phyloP scores from a whole-genome alignment of 1,140 invertebrate species.

The Drosophila funebris region DNA sequence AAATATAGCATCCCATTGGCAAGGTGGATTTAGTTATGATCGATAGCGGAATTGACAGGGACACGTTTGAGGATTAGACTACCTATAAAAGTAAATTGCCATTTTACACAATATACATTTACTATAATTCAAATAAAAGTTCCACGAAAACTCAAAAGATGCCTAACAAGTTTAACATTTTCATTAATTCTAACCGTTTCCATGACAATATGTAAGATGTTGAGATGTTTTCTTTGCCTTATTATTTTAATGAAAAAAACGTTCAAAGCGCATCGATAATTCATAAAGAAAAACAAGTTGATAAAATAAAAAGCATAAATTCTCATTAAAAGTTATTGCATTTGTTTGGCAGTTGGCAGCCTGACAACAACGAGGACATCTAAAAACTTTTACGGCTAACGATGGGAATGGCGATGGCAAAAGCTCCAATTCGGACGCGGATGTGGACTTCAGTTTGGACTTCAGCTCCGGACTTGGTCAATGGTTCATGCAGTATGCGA shows the following conservation, averaged over 20 bases:
- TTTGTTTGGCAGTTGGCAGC: conserved; percentile 48
- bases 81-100: no score
- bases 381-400: conserved; percentile 61
- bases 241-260: background rate
- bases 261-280: conserved; percentile 42
- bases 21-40: no score
- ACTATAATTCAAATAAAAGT: no score
- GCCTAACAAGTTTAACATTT: background rate
- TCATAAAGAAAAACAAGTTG: conserved; percentile 36
- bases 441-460: background rate
- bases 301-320: conserved; percentile 66
- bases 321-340: conserved; percentile 74
- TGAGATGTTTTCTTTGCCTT: background rate
- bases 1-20: no score
- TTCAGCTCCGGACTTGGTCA: background rate
- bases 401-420: conserved; percentile 2
- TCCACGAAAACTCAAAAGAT: no score
- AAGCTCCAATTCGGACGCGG: conserved; percentile 10
- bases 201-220: background rate
- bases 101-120: no score
- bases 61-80: no score
- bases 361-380: conserved; percentile 46
- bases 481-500: background rate
- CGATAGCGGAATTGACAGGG: no score
- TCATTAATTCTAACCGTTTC: background rate